Evolutionary conservation across 1,140 invertebrate species (phyloP), one percentile per base, ranked within the genome.

Genomic region (Drosophila nebulosa): DNA sequence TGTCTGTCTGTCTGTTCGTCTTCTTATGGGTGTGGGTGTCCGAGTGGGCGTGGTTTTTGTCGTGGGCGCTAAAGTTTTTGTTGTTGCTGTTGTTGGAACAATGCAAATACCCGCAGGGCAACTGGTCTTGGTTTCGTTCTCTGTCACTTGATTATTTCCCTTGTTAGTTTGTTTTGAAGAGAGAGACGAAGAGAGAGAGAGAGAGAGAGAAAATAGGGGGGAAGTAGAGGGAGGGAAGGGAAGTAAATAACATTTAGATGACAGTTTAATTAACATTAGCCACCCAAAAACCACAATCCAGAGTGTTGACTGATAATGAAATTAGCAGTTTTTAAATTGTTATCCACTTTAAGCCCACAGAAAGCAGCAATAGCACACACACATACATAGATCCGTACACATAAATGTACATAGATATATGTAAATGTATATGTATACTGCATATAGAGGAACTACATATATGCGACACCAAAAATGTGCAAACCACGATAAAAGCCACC

Each of bases 101-200:
- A 73, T 73, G 66, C 66, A 64, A 73, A 73, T 53, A 16, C 32
- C 70, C 70, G 53, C 22, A 7, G 14, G 69, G 30, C 3, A 30
- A 66, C 27, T 50, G 58, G 14, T n/a, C 36, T 57, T 16, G 39
- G 39, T 46, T 18, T 46, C 39, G 16, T 14, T 42, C 14, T 46
- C 16, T 46, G 39, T 46, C 39, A 46, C 36, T 51, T 61, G 57
- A 66, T 71, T 67, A 67, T 42, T 24, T 60, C 36, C 50, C 27
- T 36, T 32, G 18, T 61, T 9, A 12, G 26, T 56, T 24, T 35
- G 36, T 51, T 62, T 62, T 46, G 39, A 21, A n/a, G n/a, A n/a
- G n/a, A n/a, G n/a, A n/a, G n/a, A n/a, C n/a, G n/a, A n/a, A n/a
- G n/a, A n/a, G n/a, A n/a, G n/a, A n/a, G n/a, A n/a, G n/a, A n/a